Conservation (phyloP, 2,888 invertebrate genomes). For the Ichneumon xanthorius region DNA sequence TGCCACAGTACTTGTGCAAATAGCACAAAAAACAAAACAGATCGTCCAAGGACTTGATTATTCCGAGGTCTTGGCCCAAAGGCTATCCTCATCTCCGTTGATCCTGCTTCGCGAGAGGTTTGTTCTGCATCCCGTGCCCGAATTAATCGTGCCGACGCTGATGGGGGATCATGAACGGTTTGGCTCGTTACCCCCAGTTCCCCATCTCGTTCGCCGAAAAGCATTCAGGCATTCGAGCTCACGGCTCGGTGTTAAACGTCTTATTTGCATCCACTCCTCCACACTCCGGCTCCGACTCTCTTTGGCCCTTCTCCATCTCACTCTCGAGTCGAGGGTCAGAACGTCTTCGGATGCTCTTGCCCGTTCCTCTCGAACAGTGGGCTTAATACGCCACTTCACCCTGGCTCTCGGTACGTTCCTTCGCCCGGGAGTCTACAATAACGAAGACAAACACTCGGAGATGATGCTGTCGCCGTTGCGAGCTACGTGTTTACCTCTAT, state of each 20-base stretch:
- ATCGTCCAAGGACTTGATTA: background rate
- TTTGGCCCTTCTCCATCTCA: slow-evolving; percentile 27
- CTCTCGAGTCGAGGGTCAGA: slow-evolving; percentile 51
- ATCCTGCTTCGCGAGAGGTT: slow-evolving; percentile 30
- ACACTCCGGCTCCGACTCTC: slow-evolving; percentile 15
- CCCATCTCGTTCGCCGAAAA: slow-evolving; percentile 7
- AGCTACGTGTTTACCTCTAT: background rate
- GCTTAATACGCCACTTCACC: slow-evolving; percentile 12
- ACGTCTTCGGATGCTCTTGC: slow-evolving; percentile 23
- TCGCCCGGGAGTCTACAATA: slow-evolving; percentile 24
- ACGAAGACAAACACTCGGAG: slow-evolving; percentile 48
- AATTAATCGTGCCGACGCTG: slow-evolving; percentile 59
- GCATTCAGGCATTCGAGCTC: slow-evolving; percentile 28
- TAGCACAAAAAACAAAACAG: background rate
- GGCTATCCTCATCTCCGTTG: slow-evolving; percentile 27
- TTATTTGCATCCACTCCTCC: slow-evolving; percentile 60
- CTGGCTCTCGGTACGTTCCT: background rate
- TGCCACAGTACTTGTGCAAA: no score
- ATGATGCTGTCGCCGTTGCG: background rate
- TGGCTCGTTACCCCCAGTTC: slow-evolving; percentile 47
- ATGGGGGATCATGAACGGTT: slow-evolving; percentile 26
- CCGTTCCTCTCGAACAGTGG: slow-evolving; percentile 28
- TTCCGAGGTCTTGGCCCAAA: background rate
- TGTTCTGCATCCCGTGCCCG: slow-evolving; percentile 42
- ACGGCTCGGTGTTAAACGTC: slow-evolving; percentile 34